Conservation (phyloP, 2,888 invertebrate species). For the Spicauda simplicius region DNA sequence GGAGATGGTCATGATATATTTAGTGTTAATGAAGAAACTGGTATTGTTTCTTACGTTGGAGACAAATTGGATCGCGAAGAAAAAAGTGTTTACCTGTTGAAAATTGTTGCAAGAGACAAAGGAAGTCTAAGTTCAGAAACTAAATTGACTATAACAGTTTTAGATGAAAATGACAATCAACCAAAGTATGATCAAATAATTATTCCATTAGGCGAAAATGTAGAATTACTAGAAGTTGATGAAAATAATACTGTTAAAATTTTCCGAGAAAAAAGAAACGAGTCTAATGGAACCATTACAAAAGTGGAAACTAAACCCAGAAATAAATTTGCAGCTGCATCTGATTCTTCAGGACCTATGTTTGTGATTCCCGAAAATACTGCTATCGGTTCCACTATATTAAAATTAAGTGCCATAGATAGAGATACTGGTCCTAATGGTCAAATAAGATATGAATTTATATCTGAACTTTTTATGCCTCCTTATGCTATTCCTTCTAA, state of each 20-base stretch:
- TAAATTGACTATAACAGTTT: slow-evolving; percentile 87
- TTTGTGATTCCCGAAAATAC: slow-evolving; percentile 90
- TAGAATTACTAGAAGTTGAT: slow-evolving; percentile 87
- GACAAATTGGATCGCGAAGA: slow-evolving; percentile 90
- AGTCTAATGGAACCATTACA: slow-evolving; percentile 55
- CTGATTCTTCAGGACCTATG: slow-evolving; percentile 80
- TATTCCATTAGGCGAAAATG: slow-evolving; percentile 87
- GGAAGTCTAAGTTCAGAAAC: slow-evolving; percentile 91
- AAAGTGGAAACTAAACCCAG: slow-evolving; percentile 68
- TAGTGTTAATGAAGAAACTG: slow-evolving; percentile 86
- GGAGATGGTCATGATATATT: slow-evolving; percentile 92
- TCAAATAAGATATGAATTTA: slow-evolving; percentile 88
- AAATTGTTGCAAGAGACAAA: slow-evolving; percentile 90
- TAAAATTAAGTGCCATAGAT: slow-evolving; percentile 89
- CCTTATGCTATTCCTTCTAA: slow-evolving; percentile 71
- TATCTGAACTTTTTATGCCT: slow-evolving; percentile 87
- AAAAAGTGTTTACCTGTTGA: slow-evolving; percentile 87
- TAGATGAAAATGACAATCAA: slow-evolving; percentile 93
- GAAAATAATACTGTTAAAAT: slow-evolving; percentile 78
- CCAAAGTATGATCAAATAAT: slow-evolving; percentile 89
- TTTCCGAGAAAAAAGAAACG: slow-evolving; percentile 69
- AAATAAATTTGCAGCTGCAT: slow-evolving; percentile 66
- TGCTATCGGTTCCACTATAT: slow-evolving; percentile 87
- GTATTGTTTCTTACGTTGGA: slow-evolving; percentile 85
- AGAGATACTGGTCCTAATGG: slow-evolving; percentile 89